Conservation (phyloP, 1,140 invertebrate genomes). For the Saccostrea echinata region DNA sequence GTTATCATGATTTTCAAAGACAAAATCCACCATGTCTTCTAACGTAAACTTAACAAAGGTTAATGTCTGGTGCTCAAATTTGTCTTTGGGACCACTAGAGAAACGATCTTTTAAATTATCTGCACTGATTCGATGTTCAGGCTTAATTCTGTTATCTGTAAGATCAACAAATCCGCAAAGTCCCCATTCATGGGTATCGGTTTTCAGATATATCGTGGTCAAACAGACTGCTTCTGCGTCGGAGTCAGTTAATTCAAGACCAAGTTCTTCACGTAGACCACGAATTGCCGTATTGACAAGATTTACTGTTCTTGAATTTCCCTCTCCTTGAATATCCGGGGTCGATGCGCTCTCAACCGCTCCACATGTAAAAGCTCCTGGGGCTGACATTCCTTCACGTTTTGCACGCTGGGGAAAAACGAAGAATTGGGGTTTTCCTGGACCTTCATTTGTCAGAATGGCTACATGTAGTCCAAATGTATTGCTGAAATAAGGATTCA, state of each 20-base stretch:
- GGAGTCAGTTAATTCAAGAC: conserved; percentile 52
- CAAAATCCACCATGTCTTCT: conserved; percentile 61
- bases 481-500: conserved; percentile 60
- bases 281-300: conserved; percentile 59
- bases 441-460: conserved; percentile 62
- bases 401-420: conserved; percentile 56
- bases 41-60: conserved; percentile 56
- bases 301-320: conserved; percentile 33
- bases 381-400: conserved; percentile 56
- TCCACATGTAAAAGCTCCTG: conserved; percentile 59
- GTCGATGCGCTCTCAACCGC: conserved; percentile 61
- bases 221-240: conserved; percentile 59
- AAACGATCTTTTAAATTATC: conserved; percentile 56
- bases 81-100: conserved; percentile 62
- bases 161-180: conserved; percentile 63
- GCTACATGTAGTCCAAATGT: conserved; percentile 64
- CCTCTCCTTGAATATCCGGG: conserved; percentile 46
- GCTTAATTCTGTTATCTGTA: conserved; percentile 50
- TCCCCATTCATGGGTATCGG: conserved; percentile 64
- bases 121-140: conserved; percentile 51
- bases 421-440: conserved; percentile 55
- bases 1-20: conserved; percentile 58
- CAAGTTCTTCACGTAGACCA: conserved; percentile 60
- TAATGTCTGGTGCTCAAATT: conserved; percentile 61
- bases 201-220: conserved; percentile 61